Conservation (phyloP, 2,797 vertebrate species). For the Simalia tracyae region DNA sequence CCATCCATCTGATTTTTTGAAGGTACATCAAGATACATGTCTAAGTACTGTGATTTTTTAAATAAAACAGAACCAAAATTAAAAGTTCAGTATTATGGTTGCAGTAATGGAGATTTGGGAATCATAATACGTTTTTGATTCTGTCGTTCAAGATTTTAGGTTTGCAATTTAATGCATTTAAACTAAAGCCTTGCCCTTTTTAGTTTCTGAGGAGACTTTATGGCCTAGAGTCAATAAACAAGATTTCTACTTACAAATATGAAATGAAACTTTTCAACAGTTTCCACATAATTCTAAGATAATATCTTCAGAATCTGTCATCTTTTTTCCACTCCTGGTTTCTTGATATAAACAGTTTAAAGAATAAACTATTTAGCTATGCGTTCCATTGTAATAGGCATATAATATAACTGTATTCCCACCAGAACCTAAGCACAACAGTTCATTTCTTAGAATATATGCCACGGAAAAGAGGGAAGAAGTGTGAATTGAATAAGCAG, state of each 20-base stretch:
- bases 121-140: background rate
- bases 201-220: background rate
- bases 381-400: slow-evolving; percentile 25
- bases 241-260: slow-evolving; percentile 18
- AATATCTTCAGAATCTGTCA: slow-evolving; percentile 14
- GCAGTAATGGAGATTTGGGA: background rate
- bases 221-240: background rate
- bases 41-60: background rate
- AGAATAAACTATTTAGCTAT: slow-evolving; percentile 17
- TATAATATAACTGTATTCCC: slow-evolving; percentile 1
- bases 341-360: slow-evolving; percentile 5
- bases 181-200: background rate
- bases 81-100: background rate
- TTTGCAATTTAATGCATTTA: background rate
- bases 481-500: slow-evolving; percentile 1
- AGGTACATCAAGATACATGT: background rate
- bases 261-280: slow-evolving; percentile 10
- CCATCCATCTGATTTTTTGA: background rate
- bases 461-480: slow-evolving; percentile 10
- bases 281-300: background rate
- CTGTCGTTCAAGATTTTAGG: background rate
- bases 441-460: slow-evolving; percentile 11
- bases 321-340: slow-evolving; percentile 1
- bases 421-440: background rate
- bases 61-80: background rate